These are phyloP conservation scores for Pseudomyrmex dendroicus DNA, from an alignment of 1,140 invertebrate genomes.

Conservation along the genomic window DNA sequence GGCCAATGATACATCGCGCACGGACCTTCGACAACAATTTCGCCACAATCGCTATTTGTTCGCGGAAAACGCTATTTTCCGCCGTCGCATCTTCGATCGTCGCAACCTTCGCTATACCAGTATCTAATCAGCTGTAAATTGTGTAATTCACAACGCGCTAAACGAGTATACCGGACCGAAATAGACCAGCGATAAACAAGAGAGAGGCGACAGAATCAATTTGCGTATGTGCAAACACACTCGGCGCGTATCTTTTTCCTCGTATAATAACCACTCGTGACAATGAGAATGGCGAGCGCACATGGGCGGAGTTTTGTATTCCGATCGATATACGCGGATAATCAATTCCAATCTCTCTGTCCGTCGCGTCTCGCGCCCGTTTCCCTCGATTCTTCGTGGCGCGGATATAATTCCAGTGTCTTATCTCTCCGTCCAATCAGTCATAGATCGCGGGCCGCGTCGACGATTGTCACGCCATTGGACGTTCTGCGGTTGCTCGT, in stretches of 20 bases:
- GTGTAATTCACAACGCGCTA: not conserved
- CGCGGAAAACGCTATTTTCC: constrained; percentile 15
- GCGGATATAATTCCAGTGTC: constrained; percentile 41
- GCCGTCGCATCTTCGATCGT: not conserved
- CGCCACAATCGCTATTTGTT: constrained; percentile 22
- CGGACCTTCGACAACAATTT: not conserved
- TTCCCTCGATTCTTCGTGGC: constrained; percentile 1
- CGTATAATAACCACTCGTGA: too few relatives aligned
- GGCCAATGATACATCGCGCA: constrained; percentile 9
- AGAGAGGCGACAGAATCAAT: too few relatives aligned
- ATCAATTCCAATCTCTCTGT: not conserved
- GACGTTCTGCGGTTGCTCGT: not conserved
- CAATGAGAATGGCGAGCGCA: too few relatives aligned
- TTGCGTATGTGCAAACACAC: too few relatives aligned
- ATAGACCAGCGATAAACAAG: too few relatives aligned
- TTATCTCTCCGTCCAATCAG: constrained; percentile 56
- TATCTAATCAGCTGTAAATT: constrained; percentile 37
- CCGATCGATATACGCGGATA: too few relatives aligned
- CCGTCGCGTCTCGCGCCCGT: not conserved
- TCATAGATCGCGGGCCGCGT: constrained; percentile 50
- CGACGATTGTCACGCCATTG: constrained; percentile 44
- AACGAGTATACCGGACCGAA: not conserved
- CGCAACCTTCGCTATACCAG: not conserved
- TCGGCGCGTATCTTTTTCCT: too few relatives aligned
- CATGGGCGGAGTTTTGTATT: too few relatives aligned